phyloP scores from a whole-genome alignment of 2,113 vertebrate species.

The Bucco capensis region DNA sequence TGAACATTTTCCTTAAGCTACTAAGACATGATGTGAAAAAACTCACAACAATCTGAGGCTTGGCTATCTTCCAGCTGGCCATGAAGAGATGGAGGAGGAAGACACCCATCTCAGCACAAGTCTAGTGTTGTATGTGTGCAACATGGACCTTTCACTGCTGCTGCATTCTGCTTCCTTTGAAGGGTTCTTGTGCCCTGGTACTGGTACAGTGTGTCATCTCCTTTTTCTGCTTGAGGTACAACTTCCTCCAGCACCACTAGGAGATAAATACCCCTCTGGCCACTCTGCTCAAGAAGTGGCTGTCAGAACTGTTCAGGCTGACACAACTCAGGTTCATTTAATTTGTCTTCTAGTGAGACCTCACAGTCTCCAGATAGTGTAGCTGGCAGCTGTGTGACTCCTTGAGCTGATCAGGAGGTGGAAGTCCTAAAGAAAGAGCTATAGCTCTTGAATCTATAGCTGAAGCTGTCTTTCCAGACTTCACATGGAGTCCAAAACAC shows the following conservation, averaged over 20 bases:
- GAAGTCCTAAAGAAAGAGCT: not conserved
- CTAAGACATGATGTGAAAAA: not conserved
- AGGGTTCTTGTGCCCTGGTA: not conserved
- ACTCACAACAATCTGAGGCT: not conserved
- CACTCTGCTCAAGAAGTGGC: not conserved
- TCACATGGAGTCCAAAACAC: not conserved
- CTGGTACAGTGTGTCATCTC: not conserved
- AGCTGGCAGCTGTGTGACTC: not conserved
- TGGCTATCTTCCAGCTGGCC: not conserved
- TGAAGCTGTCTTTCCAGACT: not conserved
- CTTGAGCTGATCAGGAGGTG: not conserved
- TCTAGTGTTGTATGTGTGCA: not conserved
- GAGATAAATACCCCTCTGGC: not conserved
- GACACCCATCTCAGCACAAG: not conserved
- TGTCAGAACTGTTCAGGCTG: not conserved
- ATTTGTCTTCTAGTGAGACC: not conserved
- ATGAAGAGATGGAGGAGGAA: not conserved
- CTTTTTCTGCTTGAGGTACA: not conserved
- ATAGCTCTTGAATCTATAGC: not conserved
- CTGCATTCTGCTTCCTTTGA: not conserved
- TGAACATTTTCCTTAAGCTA: not conserved
- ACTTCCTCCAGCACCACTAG: not conserved
- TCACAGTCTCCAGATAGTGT: not conserved
- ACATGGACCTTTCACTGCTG: not conserved
- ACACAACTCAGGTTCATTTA: not conserved